Evolutionary conservation across 2,888 invertebrate species (phyloP), one percentile per base, ranked within the genome.

Genomic region (Pimpla rufipes): DNA sequence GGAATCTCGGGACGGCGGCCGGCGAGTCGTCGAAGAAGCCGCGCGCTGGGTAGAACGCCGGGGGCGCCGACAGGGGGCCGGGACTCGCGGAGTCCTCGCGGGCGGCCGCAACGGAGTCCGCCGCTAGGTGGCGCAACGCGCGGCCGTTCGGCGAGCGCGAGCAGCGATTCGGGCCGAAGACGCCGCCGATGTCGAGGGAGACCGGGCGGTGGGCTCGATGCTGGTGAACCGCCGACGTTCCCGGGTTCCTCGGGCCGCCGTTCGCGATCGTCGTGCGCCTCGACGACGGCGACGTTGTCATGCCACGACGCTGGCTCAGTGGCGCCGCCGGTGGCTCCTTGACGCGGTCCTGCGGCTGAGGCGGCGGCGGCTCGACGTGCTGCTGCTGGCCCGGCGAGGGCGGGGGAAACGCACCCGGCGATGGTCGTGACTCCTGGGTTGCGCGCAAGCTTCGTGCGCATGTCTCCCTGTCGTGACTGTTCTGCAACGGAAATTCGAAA

Each of bases 371-470:
- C 0, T 81, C 79, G 66, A 64, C 66, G 59, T 77, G n/a, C n/a
- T n/a, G n/a, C n/a, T n/a, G n/a, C n/a, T n/a, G 74, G 57, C 45
- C 87, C 68, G 90, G 90, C 35, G 90, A 94, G 92, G 86, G 92
- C 79, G 91, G 94, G 91, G 87, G 94, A 93, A 94, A 95, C 92
- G 95, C 95, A 92, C 94, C 95, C 85, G 94, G 94, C 88, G 95
- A 91, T 66, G 92, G 92, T 76, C 93, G 91, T 81, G 91, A 90
- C 37, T 92, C 90, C 86, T 93, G 92, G 55, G 90, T 89, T 85
- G 90, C 91, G 47, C 90, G 92, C 59, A 93, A 88, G 79, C 91
- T 92, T 85, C 91, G 89, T 83, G 93, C 91, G 86, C 93, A 93
- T 91, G 89, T 90, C 88, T 93, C 91, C 84, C 90, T 93, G 90